Evolutionary conservation across 2,888 invertebrate species (phyloP), one percentile per base, ranked within the genome.

Genomic region (Melanophora roralis): DNA sequence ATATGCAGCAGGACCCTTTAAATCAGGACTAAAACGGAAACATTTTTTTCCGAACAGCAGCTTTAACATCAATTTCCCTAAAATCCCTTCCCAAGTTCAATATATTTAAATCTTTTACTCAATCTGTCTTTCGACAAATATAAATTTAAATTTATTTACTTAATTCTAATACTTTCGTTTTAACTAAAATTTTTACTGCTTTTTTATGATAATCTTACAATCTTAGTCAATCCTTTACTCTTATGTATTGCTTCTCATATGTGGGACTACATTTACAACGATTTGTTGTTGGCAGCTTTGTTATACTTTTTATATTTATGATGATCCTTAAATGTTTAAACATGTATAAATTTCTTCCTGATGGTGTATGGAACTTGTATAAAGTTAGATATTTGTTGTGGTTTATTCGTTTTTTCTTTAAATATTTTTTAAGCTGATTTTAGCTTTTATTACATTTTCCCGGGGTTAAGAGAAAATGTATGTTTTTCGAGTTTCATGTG

Each of bases 391-490:
- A n/a, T 23, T 14, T 14, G 47, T 8, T 12, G 21, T 9, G 21
- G 0, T 12, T 21, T 21, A 19, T 32, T 53, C 19, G 14, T 38
- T 14, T 14, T 9, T 45, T 45, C 11, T 19, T 45, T 45, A 45
- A 19, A 36, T 45, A n/a, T n/a, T n/a, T 64, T 51, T 59, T 45
- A 69, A 65, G 51, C 59, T 64, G 64, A 11, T 78, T 69, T 59
- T 14, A 68, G 27, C 23, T 27, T 55, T 67, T 60, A 43, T 45
- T n/a, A 45, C 23, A 53, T 36, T 62, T 49, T 19, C 34, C 64
- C 9, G 73, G 27, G 71, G 21, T 69, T 69, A 69, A 74, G 68
- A 53, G 59, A 69, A 74, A 53, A 69, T 71, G 38, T 49, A 59
- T 38, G 45, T 32, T 1, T 32, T 8, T 32, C 40, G 43, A 21